phyloP scores from a whole-genome alignment of 2,888 invertebrate genomes.

The Melinaea menophilus region DNA sequence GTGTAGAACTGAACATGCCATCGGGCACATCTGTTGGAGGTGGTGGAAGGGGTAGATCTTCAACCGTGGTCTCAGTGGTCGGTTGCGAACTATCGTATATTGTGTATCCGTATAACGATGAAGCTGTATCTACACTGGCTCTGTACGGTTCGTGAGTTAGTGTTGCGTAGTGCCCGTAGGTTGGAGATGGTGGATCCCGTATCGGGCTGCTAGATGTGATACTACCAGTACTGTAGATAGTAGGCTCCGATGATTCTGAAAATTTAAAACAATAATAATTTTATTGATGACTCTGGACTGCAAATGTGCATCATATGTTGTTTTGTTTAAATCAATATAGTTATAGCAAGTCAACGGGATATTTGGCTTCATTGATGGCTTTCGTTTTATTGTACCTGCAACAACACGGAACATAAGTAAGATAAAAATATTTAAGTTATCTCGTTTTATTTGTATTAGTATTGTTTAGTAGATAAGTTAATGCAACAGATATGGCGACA shows the following conservation, averaged over 20 bases:
- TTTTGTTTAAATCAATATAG: neutral
- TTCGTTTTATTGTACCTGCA: conserved; percentile 91
- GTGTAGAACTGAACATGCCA: conserved; percentile 84
- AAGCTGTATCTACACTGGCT: conserved; percentile 52
- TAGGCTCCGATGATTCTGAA: conserved; percentile 50
- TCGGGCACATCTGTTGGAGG: conserved; percentile 80
- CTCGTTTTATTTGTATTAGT: no score
- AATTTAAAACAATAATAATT: conserved; percentile 4
- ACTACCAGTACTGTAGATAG: conserved; percentile 45
- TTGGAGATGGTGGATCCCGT: conserved; percentile 45
- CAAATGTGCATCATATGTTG: neutral
- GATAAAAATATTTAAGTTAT: no score
- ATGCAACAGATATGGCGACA: no score
- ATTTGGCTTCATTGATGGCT: conserved; percentile 95
- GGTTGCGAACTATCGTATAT: conserved; percentile 69
- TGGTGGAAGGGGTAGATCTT: conserved; percentile 81
- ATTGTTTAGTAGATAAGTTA: no score
- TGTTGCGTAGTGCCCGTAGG: conserved; percentile 59
- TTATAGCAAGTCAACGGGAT: conserved; percentile 84
- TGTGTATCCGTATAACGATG: conserved; percentile 66
- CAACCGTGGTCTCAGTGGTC: conserved; percentile 43
- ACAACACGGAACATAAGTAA: neutral
- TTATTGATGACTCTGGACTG: neutral
- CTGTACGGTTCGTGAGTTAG: conserved; percentile 54
- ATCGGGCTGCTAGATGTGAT: conserved; percentile 45